Evolutionary conservation across 2,888 invertebrate species (phyloP).

Genomic region (Muscina levida): DNA sequence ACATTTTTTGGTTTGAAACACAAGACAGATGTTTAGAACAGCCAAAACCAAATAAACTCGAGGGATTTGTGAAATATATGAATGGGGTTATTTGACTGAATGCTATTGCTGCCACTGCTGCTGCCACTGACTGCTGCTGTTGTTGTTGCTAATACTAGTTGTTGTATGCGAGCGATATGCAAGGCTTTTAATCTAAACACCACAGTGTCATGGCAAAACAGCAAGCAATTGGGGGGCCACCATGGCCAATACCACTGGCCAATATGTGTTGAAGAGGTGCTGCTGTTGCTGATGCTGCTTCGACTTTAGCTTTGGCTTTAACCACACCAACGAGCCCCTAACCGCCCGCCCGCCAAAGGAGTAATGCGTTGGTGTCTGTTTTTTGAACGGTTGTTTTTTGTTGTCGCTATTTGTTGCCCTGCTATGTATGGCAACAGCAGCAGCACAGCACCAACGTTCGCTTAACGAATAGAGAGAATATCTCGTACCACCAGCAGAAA

Average conservation of each 20-base stretch:
- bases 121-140: background rate
- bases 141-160: conserved; percentile 1
- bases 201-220: conserved; percentile 43
- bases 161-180: conserved; percentile 32
- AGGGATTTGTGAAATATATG: conserved; percentile 50
- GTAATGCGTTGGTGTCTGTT: conserved; percentile 20
- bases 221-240: background rate
- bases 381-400: conserved; percentile 1
- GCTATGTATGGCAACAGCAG: too few relatives aligned
- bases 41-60: conserved; percentile 42
- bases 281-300: background rate
- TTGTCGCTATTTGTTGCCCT: background rate
- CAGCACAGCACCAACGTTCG: too few relatives aligned
- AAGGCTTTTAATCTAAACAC: conserved; percentile 62
- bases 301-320: too few relatives aligned
- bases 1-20: conserved; percentile 6
- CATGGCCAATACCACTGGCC: background rate
- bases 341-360: background rate
- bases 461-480: background rate
- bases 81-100: conserved; percentile 53
- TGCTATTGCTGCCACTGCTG: background rate
- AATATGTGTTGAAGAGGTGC: background rate
- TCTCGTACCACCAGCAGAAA: conserved; percentile 16
- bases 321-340: conserved; percentile 1
- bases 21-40: conserved; percentile 45